Conservation (phyloP, 1,140 invertebrate species). For the Psix sp. region DNA sequence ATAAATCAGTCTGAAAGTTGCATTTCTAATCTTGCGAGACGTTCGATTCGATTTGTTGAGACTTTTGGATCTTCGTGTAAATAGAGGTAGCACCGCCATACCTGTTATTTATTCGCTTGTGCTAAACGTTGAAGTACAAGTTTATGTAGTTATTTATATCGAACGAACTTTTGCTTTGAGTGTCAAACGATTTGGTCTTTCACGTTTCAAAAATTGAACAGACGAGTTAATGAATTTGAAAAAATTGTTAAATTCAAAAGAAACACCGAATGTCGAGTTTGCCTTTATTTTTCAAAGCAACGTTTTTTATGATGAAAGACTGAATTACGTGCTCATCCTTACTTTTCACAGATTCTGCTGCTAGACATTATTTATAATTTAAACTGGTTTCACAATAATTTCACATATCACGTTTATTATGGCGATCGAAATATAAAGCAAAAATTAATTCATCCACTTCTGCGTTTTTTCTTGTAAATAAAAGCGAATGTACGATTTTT, state of each 20-base stretch:
- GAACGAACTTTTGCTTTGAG: constrained; percentile 45
- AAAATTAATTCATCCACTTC: constrained; percentile 1
- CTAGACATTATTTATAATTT: constrained; percentile 27
- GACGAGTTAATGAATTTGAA: neutral
- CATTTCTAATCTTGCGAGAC: constrained; percentile 13
- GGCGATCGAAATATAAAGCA: constrained; percentile 5
- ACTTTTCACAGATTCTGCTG: constrained; percentile 8
- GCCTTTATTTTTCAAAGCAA: constrained; percentile 24
- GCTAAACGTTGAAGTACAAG: constrained; percentile 57
- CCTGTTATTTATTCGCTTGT: constrained; percentile 67
- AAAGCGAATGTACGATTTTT: too few relatives aligned
- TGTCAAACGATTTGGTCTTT: too few relatives aligned
- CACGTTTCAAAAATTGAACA: too few relatives aligned
- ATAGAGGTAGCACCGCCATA: constrained; percentile 60
- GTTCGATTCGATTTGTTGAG: constrained; percentile 7
- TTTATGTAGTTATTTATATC: constrained; percentile 61
- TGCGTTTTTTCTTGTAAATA: constrained; percentile 26
- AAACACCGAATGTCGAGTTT: too few relatives aligned
- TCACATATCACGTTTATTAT: constrained; percentile 36
- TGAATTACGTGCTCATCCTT: constrained; percentile 19
- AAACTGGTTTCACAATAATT: constrained; percentile 1
- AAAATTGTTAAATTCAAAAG: too few relatives aligned
- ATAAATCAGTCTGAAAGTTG: constrained; percentile 20
- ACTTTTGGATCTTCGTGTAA: constrained; percentile 58
- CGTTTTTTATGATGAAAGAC: constrained; percentile 34